phyloP scores from a whole-genome alignment of 1,140 invertebrate genomes.

The Ylistrum balloti region DNA sequence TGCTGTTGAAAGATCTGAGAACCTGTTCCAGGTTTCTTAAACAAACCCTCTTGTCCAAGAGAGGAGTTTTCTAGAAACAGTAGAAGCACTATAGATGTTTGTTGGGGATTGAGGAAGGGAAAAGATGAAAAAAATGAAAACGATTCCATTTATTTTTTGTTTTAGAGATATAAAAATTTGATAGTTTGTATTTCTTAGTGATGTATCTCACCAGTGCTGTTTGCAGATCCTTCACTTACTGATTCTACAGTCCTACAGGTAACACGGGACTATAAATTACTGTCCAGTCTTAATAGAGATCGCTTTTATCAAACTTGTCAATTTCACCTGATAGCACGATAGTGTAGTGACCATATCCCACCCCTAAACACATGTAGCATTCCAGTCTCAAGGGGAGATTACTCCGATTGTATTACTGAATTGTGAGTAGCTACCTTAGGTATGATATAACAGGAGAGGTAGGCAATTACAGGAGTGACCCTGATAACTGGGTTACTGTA shows the following conservation, averaged over 20 bases:
- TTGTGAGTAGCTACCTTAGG: not conserved
- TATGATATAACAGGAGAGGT: conserved; percentile 25
- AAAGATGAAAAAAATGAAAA: no score
- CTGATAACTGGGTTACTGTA: not conserved
- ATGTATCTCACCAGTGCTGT: no score
- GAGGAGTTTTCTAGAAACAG: no score
- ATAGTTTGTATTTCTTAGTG: no score
- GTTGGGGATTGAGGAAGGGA: no score
- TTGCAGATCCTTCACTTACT: no score
- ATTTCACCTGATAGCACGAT: conserved; percentile 2
- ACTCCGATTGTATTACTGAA: not conserved
- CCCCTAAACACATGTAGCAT: not conserved
- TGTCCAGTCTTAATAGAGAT: not conserved
- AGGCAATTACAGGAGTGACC: not conserved
- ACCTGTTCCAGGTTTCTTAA: no score
- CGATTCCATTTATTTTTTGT: no score
- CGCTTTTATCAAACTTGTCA: conserved; percentile 27
- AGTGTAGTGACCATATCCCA: not conserved
- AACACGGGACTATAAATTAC: not conserved
- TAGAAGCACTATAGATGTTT: no score
- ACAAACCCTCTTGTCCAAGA: no score
- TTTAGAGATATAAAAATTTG: no score
- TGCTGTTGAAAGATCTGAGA: no score
- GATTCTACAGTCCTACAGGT: not conserved
- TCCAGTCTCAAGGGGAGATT: not conserved